Percentiles rank a stretch among this genome's conserved stretches.
phyloP scores from a whole-genome alignment of 2,113 vertebrate species.

The Copsychus sechellarum region DNA sequence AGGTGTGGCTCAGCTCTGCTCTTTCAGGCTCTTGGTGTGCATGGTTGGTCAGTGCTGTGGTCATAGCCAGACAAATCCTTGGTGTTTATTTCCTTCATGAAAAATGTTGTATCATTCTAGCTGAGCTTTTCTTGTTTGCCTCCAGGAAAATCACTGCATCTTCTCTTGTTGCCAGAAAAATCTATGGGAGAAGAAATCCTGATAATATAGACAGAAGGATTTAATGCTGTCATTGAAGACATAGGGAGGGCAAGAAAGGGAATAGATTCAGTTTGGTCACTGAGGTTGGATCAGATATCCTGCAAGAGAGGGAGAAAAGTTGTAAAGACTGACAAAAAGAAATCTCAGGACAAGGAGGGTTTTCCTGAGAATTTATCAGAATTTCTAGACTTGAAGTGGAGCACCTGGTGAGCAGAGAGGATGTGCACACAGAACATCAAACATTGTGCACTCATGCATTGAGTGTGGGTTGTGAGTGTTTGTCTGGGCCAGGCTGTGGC shows the following conservation, averaged over 20 bases:
- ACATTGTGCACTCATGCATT: fast-evolving
- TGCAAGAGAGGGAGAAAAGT: neutral
- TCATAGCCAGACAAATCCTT: neutral
- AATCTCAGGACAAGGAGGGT: neutral
- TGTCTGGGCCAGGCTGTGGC: neutral
- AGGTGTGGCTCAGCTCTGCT: neutral
- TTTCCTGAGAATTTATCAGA: neutral
- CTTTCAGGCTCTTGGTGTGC: neutral
- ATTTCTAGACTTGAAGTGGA: neutral
- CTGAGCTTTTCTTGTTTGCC: neutral
- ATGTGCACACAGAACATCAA: neutral
- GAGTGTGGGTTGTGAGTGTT: fast-evolving
- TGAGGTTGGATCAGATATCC: neutral
- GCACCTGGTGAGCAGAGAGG: neutral
- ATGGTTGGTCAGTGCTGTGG: neutral
- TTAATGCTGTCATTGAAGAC: neutral
- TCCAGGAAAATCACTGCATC: neutral
- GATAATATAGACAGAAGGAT: neutral
- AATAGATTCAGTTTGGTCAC: neutral
- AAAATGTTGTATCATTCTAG: neutral
- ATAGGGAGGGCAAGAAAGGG: neutral
- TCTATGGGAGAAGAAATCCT: neutral
- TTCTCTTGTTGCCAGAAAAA: neutral
- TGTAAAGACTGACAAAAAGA: neutral
- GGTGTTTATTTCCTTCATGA: neutral